A percentile compares a stretch with the other conserved stretches of the same genome.
Conservation (phyloP, 2,797 vertebrate species). For the Micropoecilia bifurca region DNA sequence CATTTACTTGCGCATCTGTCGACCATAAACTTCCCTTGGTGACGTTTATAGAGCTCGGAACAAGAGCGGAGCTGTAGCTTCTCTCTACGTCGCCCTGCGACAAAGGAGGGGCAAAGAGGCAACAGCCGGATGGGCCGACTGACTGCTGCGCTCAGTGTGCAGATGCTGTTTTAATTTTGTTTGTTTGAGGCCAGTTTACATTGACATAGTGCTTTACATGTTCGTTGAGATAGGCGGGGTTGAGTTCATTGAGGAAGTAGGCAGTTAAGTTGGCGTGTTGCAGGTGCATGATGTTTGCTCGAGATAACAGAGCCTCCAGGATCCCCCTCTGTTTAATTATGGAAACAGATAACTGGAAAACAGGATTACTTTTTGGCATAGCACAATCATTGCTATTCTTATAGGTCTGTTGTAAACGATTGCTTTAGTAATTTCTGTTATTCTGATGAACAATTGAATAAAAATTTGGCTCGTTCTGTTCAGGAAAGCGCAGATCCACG, state of each 20-base stretch:
- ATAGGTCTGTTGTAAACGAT: too few relatives aligned
- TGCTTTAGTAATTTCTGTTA: too few relatives aligned
- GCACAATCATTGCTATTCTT: not conserved
- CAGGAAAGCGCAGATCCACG: too few relatives aligned
- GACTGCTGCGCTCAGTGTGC: constrained; percentile 61
- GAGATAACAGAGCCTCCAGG: constrained; percentile 23
- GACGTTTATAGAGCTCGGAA: constrained; percentile 82
- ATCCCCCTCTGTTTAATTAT: constrained; percentile 31
- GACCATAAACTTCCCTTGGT: constrained; percentile 77
- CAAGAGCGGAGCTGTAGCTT: constrained; percentile 70
- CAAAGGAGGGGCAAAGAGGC: constrained; percentile 71
- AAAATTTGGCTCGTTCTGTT: too few relatives aligned
- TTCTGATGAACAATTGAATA: too few relatives aligned
- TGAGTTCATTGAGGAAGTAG: constrained; percentile 17
- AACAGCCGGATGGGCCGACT: constrained; percentile 63
- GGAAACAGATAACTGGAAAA: not conserved
- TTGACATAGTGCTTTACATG: constrained; percentile 24
- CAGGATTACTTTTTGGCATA: not conserved
- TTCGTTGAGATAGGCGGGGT: not conserved
- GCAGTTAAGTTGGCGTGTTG: constrained; percentile 28
- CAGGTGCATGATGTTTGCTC: constrained; percentile 50
- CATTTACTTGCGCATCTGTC: constrained; percentile 83
- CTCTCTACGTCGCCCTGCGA: constrained; percentile 51
- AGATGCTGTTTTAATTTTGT: constrained; percentile 65
- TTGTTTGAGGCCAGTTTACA: constrained; percentile 34